A percentile compares a stretch with the other conserved stretches of the same genome.
Conservation (phyloP, 2,888 invertebrate species). For the Ochropleura leucogaster region DNA sequence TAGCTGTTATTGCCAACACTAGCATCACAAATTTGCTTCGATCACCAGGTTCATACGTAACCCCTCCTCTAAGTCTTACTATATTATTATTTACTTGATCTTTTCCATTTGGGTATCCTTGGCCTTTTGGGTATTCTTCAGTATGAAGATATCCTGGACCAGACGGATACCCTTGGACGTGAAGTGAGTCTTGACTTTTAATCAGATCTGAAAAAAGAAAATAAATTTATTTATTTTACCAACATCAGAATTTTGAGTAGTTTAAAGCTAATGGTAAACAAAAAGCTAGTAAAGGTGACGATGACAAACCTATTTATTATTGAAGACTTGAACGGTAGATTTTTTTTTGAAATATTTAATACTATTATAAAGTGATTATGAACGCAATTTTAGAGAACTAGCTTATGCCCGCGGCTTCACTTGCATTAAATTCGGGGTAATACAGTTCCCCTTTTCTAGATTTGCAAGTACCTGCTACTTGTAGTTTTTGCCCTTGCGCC, state of each 20-base stretch:
- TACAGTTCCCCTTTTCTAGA: too few species aligned
- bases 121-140: constrained; percentile 2
- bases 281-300: background rate
- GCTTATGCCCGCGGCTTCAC: too few species aligned
- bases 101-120: background rate
- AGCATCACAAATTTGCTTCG: too few species aligned
- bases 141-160: constrained; percentile 3
- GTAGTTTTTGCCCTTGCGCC: too few species aligned
- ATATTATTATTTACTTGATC: background rate
- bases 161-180: background rate
- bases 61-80: too few species aligned
- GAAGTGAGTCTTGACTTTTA: background rate
- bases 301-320: background rate
- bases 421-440: too few species aligned
- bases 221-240: background rate
- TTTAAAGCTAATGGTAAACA: background rate
- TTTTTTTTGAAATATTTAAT: background rate
- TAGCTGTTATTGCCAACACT: too few species aligned
- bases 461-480: too few species aligned
- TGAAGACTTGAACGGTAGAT: background rate
- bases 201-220: constrained; percentile 16
- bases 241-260: background rate
- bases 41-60: too few species aligned
- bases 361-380: background rate
- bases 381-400: too few species aligned